phyloP scores from a whole-genome alignment of 2,797 vertebrate species.

The Myotis planiceps region DNA sequence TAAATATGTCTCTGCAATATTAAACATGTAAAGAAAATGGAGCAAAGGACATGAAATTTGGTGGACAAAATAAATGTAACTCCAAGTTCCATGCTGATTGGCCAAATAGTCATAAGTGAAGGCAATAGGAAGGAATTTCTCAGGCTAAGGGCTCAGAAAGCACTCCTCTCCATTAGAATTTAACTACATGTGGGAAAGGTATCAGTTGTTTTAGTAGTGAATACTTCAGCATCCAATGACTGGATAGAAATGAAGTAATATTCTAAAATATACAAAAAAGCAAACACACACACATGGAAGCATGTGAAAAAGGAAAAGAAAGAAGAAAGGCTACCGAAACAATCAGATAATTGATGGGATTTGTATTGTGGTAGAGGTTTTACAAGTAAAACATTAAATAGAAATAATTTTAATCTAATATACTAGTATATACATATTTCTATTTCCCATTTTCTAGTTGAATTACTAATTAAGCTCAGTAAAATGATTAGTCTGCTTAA shows the following conservation, averaged over 20 bases:
- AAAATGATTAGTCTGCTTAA: constrained; percentile 3
- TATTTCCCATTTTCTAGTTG: background rate
- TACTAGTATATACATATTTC: background rate
- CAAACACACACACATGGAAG: background rate
- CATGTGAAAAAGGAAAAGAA: background rate
- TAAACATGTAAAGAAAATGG: background rate
- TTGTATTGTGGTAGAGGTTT: background rate
- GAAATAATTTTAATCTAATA: background rate
- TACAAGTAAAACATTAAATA: background rate
- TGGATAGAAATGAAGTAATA: background rate
- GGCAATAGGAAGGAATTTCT: background rate
- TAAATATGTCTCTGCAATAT: background rate
- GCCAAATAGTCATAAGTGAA: background rate
- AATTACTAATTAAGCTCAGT: background rate
- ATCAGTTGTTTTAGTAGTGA: background rate
- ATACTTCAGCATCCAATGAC: background rate
- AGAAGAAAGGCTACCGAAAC: background rate
- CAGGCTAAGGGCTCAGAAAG: background rate
- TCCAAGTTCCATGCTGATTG: background rate
- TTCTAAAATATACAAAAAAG: background rate
- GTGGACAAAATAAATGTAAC: background rate
- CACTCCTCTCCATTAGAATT: background rate
- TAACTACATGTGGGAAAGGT: background rate
- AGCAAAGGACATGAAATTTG: background rate
- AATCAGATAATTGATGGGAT: background rate